Evolutionary conservation across 2,113 vertebrate genomes (phyloP).

Genomic region (Periophthalmus modestus): DNA sequence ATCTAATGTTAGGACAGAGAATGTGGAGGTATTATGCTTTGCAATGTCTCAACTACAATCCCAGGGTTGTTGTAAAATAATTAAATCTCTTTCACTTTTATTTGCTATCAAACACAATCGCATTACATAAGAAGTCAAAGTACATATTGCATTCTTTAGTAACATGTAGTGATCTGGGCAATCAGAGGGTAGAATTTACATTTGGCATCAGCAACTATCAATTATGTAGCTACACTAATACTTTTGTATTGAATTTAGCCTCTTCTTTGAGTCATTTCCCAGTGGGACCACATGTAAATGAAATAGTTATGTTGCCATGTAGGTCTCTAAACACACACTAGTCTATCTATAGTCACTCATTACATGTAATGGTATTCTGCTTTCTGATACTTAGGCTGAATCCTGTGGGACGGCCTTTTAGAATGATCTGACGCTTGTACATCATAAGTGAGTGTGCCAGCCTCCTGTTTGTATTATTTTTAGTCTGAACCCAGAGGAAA

Average conservation of each 20-base stretch:
- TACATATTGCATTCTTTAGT: neutral
- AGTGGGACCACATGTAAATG: conserved; percentile 28
- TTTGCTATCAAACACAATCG: neutral
- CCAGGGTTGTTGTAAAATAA: no score
- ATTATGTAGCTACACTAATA: neutral
- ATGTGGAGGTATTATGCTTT: conserved; percentile 1
- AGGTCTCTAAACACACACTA: neutral
- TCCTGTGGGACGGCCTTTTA: conserved; percentile 40
- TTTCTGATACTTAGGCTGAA: conserved; percentile 2
- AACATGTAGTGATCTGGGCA: neutral
- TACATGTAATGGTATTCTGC: conserved; percentile 13
- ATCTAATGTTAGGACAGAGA: conserved; percentile 12
- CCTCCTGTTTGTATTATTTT: conserved; percentile 50
- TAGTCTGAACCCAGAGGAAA: conserved; percentile 54
- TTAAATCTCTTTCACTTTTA: neutral
- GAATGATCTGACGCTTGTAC: conserved; percentile 45
- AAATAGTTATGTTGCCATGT: conserved; percentile 29
- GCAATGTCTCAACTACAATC: neutral
- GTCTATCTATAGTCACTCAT: conserved; percentile 12
- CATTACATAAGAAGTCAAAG: neutral
- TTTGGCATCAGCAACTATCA: neutral
- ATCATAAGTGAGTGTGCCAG: conserved; percentile 34
- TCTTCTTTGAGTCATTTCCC: neutral
- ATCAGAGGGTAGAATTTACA: no score
- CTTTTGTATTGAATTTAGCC: neutral